A percentile compares a stretch with the other conserved stretches of the same genome.
Conservation (phyloP, 2,888 invertebrate species). For the Liposcelis brunnea region DNA sequence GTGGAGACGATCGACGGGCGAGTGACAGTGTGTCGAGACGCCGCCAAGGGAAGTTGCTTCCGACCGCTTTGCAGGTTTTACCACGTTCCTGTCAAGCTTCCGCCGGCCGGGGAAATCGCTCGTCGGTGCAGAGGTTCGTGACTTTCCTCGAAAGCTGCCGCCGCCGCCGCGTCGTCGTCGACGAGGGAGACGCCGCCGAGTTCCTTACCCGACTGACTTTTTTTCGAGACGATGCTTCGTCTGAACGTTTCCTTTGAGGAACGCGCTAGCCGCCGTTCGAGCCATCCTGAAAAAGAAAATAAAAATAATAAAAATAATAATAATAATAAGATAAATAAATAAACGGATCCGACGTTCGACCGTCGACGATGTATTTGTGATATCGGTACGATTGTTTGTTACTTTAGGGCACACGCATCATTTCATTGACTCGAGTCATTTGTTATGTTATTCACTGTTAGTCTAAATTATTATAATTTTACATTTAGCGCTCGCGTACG, state of each 20-base stretch:
- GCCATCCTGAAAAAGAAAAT: too few species aligned
- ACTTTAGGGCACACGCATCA: constrained; percentile 6
- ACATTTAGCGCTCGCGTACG: constrained; percentile 5
- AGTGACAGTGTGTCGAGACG: constrained; percentile 92
- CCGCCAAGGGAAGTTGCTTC: constrained; percentile 82
- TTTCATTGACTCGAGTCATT: neutral
- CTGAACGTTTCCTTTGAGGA: too few species aligned
- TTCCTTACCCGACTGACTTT: too few species aligned
- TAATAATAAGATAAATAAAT: too few species aligned
- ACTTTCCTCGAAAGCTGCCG: constrained; percentile 12
- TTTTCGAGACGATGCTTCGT: too few species aligned
- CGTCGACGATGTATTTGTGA: constrained; percentile 4
- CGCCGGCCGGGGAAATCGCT: constrained; percentile 63
- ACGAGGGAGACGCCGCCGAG: too few species aligned
- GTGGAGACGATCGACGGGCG: constrained; percentile 90
- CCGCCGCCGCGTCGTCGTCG: too few species aligned
- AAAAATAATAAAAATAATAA: too few species aligned
- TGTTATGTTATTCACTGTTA: constrained; percentile 10
- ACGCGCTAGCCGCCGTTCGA: too few species aligned
- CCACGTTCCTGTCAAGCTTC: constrained; percentile 85
- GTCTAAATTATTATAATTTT: constrained; percentile 5
- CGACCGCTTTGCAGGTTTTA: constrained; percentile 93
- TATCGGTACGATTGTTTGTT: constrained; percentile 6
- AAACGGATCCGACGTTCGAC: neutral
- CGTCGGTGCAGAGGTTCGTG: constrained; percentile 27